These are phyloP conservation scores for Crotophaga sulcirostris DNA, from an alignment of 2,113 vertebrate genomes.

Conservation along the genomic window DNA sequence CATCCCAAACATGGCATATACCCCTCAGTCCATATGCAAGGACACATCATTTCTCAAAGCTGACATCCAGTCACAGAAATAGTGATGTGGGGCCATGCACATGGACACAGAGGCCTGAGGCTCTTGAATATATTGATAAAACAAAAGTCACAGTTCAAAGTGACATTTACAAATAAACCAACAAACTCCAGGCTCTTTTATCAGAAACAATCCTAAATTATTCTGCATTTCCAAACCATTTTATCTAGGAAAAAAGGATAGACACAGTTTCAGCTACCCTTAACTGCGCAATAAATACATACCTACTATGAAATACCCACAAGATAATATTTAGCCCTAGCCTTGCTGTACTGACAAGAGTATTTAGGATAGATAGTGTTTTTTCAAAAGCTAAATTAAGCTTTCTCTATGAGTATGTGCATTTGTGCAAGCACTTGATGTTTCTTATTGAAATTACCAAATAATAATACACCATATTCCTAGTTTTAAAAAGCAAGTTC, in stretches of 20 bases:
- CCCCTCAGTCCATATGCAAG: background rate
- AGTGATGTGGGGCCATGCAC: rapidly evolving
- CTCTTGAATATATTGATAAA: background rate
- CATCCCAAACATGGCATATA: background rate
- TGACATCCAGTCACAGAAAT: background rate
- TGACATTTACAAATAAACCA: background rate
- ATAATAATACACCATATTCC: background rate
- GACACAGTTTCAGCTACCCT: background rate
- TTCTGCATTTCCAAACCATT: background rate
- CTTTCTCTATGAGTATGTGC: background rate
- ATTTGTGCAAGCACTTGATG: background rate
- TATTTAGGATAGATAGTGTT: background rate
- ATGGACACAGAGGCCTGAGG: background rate
- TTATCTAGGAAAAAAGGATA: background rate
- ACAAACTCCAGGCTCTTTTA: background rate
- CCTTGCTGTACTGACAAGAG: background rate
- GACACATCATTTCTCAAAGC: background rate
- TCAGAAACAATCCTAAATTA: background rate
- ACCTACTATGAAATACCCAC: background rate
- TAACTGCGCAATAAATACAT: background rate
- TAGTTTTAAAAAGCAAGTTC: background rate
- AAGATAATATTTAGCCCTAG: background rate
- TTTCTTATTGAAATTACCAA: background rate
- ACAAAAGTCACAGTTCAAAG: background rate
- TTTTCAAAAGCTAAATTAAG: background rate